Conservation (phyloP, 1,140 invertebrate genomes). For the Drosophila aff. region DNA sequence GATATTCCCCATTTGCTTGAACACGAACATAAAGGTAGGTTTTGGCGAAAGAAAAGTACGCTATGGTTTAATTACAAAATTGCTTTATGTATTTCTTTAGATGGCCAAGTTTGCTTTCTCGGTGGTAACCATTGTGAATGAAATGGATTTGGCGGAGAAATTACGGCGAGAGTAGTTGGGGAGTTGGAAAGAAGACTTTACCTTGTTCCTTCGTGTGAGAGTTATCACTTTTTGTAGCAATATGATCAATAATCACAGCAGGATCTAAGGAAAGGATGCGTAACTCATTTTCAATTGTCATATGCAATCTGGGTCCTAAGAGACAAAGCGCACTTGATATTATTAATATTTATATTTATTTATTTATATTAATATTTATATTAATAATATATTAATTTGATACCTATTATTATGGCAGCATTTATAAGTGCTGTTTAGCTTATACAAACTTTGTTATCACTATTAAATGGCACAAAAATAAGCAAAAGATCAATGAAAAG, state of each 20-base stretch:
- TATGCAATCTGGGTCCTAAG: no score
- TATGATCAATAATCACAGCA: neutral
- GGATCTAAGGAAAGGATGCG: neutral
- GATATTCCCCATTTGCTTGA: constrained; percentile 33
- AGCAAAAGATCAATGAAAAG: neutral
- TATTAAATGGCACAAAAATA: neutral
- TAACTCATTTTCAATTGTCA: no score
- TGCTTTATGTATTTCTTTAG: neutral
- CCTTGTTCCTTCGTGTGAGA: no score
- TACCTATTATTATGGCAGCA: no score
- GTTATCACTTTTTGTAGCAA: neutral
- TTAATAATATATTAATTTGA: no score
- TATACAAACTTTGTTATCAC: neutral
- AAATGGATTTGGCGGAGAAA: constrained; percentile 36
- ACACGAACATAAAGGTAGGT: constrained; percentile 38
- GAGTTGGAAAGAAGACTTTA: neutral
- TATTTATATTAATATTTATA: no score
- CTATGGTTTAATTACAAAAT: neutral
- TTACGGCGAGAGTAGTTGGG: constrained; percentile 15
- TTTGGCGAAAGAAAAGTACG: no score
- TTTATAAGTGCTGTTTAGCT: neutral
- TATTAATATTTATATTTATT: no score
- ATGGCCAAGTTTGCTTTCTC: constrained; percentile 55
- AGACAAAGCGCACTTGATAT: no score
- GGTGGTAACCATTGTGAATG: constrained; percentile 38